Evolutionary conservation across 2,797 vertebrate species (phyloP), one percentile per base, ranked within the genome.

Genomic region (Rhinichthys osculus): DNA sequence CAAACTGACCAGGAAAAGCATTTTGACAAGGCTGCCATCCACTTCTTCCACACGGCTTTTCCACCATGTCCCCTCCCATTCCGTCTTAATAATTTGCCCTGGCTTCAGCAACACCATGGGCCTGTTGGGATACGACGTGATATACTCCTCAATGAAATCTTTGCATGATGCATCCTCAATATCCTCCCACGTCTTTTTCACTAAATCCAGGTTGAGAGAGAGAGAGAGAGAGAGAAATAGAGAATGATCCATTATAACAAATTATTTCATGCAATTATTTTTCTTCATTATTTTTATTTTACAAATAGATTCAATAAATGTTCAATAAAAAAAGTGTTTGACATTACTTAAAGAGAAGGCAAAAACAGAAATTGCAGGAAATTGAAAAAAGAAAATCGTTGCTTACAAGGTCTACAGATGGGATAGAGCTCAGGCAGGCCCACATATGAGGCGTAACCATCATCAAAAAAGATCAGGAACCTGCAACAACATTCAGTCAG

Each of bases 31-130:
- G 88, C 98, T 99, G 83, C 98, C 97, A 0, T 99, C 98, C 88
- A 99, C 98, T 87, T 99, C 98, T 83, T 99, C 98, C 74, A 99
- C 98, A 4, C 97, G 96, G 87, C 98, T 99, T 89, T 97, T 98
- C 98, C 98, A 99, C 98, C 98, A 99, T 0, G 97, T 99, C 9
- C 98, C 98, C 82, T 99, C 98, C 98, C 98, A 99, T 89, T 99
- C 98, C 0, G 98, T 99, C 93, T 99, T 99, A 91, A 99, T 99
- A 44, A 98, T 96, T 92, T 99, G 98, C 13, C 97, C 96, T 0
- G 92, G 96, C 92, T 99, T 99, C 0, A 99, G 95, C 69, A 99
- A 95, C n/a, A 99, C 98, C 98, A 99, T 99, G n/a, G 98, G 98
- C 1, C 98, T 93, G 94, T 98, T 99, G 71, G 98, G 98, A 89